Base-by-base conservation (phyloP, 2,797 vertebrate genomes). In the Tinamus major region DNA sequence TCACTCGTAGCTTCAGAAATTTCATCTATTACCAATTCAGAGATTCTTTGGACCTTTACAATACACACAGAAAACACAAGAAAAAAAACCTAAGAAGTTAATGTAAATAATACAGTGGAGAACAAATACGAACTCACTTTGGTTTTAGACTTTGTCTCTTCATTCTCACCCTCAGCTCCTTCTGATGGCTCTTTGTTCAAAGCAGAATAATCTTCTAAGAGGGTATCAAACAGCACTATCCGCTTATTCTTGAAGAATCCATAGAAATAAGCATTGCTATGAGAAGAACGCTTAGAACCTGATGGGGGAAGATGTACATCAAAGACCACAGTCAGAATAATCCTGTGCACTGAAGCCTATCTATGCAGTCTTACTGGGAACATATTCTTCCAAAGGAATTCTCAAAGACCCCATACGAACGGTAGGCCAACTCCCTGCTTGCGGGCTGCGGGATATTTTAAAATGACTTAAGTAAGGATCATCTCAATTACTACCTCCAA, bases 181-280 rank as follows among this genome's bases (percentile, higher is more conserved):
- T 98, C 98, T 33, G 95, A 85, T 64, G 77, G 89, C 10, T 97
- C 98, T 97, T 99, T 99, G 97, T 99, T 99, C 81, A 99, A 96
- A 33, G 99, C 98, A 8, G 99, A 99, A 96, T 99, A 99, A 92
- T 99, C 99, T 92, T 99, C 99, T 94, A 99, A 96, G 85, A 99
- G 98, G 1, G 99, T 99, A 97, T 99, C 99, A 29, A 99, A 99
- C 85, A 99, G 98, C 37, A 99, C 99, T 78, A 99, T 99, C 58
- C 99, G 97, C 93, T 99, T 99, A 95, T 99, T 99, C 97, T 99
- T 99, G 97, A 99, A 99, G 98, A 99, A 99, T 24, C 99, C 99
- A 79, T 99, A 99, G 96, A 99, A 99, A 97, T 99, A 99, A 6
- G 99, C 99, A 90, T 99, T 99, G 98, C 99, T 99, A 87, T 99